A percentile compares a stretch with the other conserved stretches of the same genome.
These are phyloP conservation scores for Struthio camelus DNA, from an alignment of 2,113 vertebrate species.

Conservation along the genomic window DNA sequence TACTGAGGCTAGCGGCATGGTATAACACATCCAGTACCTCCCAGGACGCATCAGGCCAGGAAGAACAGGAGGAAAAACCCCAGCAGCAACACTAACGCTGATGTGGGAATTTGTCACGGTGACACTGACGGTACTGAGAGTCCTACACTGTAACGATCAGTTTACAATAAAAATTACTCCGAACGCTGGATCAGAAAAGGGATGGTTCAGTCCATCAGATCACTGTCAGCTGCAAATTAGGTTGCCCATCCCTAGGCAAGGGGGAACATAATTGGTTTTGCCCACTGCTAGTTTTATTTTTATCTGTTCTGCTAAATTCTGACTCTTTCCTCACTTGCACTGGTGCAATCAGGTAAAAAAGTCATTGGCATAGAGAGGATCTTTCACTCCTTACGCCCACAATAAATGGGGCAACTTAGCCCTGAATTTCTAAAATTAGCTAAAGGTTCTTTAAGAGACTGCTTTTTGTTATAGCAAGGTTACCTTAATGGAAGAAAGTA, in stretches of 20 bases:
- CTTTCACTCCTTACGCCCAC: neutral
- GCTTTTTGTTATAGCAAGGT: neutral
- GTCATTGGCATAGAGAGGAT: neutral
- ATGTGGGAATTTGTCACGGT: conserved; percentile 44
- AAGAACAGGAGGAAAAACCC: conserved; percentile 4
- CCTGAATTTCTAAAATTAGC: conserved; percentile 8
- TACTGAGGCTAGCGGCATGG: neutral
- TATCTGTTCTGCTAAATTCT: conserved; percentile 47
- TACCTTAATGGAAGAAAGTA: neutral
- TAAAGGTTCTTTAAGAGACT: neutral
- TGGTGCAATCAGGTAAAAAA: neutral
- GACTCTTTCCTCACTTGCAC: neutral
- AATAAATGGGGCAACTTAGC: conserved; percentile 13
- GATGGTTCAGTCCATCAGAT: conserved; percentile 61
- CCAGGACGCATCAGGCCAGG: neutral
- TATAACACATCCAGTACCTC: neutral
- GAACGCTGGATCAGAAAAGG: conserved; percentile 43
- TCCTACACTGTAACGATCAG: conserved; percentile 34
- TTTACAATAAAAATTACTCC: conserved; percentile 60
- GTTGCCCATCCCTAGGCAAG: conserved; percentile 68
- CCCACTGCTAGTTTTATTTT: conserved; percentile 57
- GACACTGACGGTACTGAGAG: conserved; percentile 43
- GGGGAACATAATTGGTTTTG: conserved; percentile 63
- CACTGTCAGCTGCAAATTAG: conserved; percentile 69
- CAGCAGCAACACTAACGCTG: neutral